Base-by-base conservation (phyloP, 2,113 vertebrate genomes). In the Puma concolor region DNA sequence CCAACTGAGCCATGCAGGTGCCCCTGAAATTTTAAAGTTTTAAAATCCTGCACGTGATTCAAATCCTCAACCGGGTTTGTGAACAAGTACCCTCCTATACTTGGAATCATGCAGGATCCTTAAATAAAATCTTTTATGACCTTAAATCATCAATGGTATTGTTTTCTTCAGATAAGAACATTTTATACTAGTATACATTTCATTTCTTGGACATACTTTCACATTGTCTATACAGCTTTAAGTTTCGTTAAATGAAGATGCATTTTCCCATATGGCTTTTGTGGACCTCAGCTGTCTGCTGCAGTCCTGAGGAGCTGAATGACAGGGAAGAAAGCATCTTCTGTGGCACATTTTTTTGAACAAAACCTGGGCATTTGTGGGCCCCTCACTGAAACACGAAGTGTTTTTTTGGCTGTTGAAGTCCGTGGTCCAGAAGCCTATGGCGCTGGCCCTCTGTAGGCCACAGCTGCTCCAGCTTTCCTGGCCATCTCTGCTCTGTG, bases 391-490 rank as follows among this genome's bases (percentile, higher is more conserved):
- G 84, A 71, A 76, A 79, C 72, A 0, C 44, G 41, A 93, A 57
- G 64, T 71, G 64, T 84, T 74, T 16, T 80, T 91, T 85, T 83
- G 95, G 64, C 80, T 82, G 50, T 44, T 8, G 33, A 66, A 44
- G 69, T 66, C 33, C 25, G 2, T 2, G 1, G n/a, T 85, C 97
- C 97, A 98, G 87, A 81, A 94, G 31, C 97, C 96, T 95, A 94
- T 54, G 83, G 97, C 0, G 44, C 91, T 57, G 84, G 57, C 86
- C 74, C 76, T 33, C 83, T 60, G 23, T 72, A 54, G 25, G 64
- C 80, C 15, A 0, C 96, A 92, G 89, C 97, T 94, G 97, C 21
- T 80, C n/a, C n/a, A 8, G 57, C 87, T 44, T 69, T 44, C 67
- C 69, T 15, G 36, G 71, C 81, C 71, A 8, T 69, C 79, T 85